Percentiles rank a stretch among this genome's conserved stretches.
Evolutionary conservation across 2,888 invertebrate genomes (phyloP).

Genomic region (Sylvicola cinctus): DNA sequence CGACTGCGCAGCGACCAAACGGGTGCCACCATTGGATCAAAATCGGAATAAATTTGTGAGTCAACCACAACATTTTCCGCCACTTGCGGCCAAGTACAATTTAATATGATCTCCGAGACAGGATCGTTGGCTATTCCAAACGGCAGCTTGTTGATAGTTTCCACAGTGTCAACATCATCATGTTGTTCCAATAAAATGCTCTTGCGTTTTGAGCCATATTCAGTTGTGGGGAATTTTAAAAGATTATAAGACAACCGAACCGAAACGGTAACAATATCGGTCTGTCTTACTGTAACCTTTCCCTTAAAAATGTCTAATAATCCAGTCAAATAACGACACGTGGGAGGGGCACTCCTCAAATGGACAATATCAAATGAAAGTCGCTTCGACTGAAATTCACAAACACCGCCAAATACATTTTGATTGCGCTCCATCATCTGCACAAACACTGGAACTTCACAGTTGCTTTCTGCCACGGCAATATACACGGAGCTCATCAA

Average conservation of each 20-base stretch:
- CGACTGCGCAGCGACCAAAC: conserved; percentile 53
- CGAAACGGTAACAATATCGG: conserved; percentile 39
- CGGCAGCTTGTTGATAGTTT: conserved; percentile 51
- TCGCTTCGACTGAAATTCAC: conserved; percentile 51
- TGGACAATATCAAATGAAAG: conserved; percentile 83
- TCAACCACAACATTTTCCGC: conserved; percentile 75
- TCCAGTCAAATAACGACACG: conserved; percentile 65
- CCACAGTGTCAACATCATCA: conserved; percentile 28
- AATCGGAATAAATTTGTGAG: conserved; percentile 68
- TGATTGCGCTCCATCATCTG: conserved; percentile 70
- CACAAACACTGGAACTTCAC: conserved; percentile 68
- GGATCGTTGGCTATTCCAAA: conserved; percentile 75
- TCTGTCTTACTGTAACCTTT: conserved; percentile 47
- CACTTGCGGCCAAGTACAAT: conserved; percentile 71
- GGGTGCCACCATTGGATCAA: conserved; percentile 61
- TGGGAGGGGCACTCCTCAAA: conserved; percentile 54
- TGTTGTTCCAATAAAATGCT: conserved; percentile 1
- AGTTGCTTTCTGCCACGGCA: conserved; percentile 60
- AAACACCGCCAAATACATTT: conserved; percentile 58
- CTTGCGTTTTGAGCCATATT: conserved; percentile 12
- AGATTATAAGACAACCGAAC: conserved; percentile 42
- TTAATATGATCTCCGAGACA: conserved; percentile 50
- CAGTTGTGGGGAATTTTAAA: conserved; percentile 22
- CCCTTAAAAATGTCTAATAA: conserved; percentile 75
- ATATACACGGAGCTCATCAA: conserved; percentile 64